These are phyloP conservation scores for Zaprionus gabonicus DNA, from an alignment of 1,140 invertebrate genomes.

Conservation along the genomic window DNA sequence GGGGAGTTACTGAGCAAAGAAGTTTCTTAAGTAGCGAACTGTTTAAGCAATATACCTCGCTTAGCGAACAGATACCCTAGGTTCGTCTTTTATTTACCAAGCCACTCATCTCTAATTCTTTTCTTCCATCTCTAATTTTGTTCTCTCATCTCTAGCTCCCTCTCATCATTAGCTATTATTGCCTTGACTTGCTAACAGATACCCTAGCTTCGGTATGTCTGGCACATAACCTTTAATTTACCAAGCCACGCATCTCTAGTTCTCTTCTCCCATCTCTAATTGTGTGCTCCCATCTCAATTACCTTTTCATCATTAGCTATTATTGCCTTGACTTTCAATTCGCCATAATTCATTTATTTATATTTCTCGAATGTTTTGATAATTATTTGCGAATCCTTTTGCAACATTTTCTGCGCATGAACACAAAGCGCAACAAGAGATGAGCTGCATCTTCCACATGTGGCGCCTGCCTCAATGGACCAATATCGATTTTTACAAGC, in stretches of 20 bases:
- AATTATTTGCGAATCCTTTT: constrained; percentile 12
- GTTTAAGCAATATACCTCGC: too few species aligned
- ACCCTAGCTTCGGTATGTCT: background rate
- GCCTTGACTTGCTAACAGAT: background rate
- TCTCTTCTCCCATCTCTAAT: too few species aligned
- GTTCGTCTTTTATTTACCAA: background rate
- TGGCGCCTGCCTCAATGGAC: constrained; percentile 36
- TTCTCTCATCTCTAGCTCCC: background rate
- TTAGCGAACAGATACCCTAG: background rate
- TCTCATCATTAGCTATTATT: background rate
- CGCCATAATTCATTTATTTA: background rate
- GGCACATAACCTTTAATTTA: too few species aligned
- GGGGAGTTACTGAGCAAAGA: background rate
- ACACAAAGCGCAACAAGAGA: constrained; percentile 26
- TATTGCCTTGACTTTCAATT: background rate
- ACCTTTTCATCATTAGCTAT: background rate
- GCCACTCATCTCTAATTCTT: too few species aligned
- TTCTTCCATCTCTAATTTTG: too few species aligned
- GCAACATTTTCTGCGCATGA: constrained; percentile 34
- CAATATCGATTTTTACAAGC: constrained; percentile 50
- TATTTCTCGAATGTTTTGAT: constrained; percentile 13
- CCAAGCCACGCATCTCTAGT: too few species aligned
- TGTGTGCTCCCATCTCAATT: background rate
- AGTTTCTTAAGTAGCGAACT: background rate
- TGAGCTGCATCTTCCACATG: constrained; percentile 11